Percentiles rank a stretch among this genome's conserved stretches.
Evolutionary conservation across 2,888 invertebrate species (phyloP).

Genomic region (Pristionchus fissidentatus): DNA sequence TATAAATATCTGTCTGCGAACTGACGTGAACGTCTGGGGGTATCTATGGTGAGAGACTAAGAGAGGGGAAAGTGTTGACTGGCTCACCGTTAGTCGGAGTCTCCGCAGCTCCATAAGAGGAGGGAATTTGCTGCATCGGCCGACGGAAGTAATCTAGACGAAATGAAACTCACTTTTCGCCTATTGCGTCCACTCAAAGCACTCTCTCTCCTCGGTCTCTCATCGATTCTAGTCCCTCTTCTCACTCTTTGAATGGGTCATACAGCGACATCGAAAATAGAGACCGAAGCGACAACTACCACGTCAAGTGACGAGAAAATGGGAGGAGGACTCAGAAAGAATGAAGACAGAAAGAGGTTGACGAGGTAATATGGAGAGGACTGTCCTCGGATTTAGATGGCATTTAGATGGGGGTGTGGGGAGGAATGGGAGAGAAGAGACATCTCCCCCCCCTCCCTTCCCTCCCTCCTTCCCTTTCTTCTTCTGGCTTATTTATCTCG

Average conservation of each 20-base stretch:
- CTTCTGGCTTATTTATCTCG: slow-evolving; percentile 39
- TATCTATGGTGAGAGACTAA: too few species aligned
- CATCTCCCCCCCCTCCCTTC: slow-evolving; percentile 27
- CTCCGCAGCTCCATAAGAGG: slow-evolving; percentile 42
- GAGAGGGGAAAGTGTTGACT: not conserved
- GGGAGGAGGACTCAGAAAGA: too few species aligned
- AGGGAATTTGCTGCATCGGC: not conserved
- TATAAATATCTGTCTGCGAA: too few species aligned
- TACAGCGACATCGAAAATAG: too few species aligned
- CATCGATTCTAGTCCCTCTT: slow-evolving; percentile 32
- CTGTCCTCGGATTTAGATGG: not conserved
- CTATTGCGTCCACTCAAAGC: not conserved
- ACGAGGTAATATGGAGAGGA: not conserved
- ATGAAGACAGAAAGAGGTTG: not conserved
- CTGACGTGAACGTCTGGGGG: too few species aligned
- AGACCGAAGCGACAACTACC: slow-evolving; percentile 8
- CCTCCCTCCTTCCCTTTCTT: slow-evolving; percentile 25
- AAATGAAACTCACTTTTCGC: slow-evolving; percentile 18
- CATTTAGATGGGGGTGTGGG: slow-evolving; percentile 27
- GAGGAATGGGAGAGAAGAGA: slow-evolving; percentile 39
- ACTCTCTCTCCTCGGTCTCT: slow-evolving; percentile 7
- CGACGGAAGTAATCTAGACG: not conserved
- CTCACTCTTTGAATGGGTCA: slow-evolving; percentile 34
- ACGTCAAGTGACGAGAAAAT: not conserved
- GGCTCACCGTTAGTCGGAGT: slow-evolving; percentile 39